phyloP scores from a whole-genome alignment of 35 echinoderm and acorn worm genomes.

The Chiridota heheva region DNA sequence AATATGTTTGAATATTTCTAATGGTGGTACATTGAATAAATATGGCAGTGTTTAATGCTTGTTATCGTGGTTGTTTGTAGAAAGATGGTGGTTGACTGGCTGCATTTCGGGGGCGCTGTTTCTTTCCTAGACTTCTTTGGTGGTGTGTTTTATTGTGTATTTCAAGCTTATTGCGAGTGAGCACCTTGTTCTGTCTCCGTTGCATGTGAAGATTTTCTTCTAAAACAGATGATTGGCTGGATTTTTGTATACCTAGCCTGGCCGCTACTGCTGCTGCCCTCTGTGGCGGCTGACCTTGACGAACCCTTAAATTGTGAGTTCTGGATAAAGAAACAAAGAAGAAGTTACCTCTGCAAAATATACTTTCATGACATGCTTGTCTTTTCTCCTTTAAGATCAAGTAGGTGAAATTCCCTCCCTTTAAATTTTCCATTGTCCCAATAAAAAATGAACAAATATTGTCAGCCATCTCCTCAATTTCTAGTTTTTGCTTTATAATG shows the following conservation, averaged over 20 bases:
- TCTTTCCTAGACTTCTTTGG: slow-evolving; percentile 63
- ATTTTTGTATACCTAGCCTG: slow-evolving; percentile 69
- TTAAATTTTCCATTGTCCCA: too few relatives aligned
- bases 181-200: slow-evolving; percentile 32
- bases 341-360: too few relatives aligned
- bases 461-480: too few relatives aligned
- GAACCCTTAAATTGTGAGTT: slow-evolving; percentile 71
- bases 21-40: background rate
- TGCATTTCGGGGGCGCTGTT: slow-evolving; percentile 61
- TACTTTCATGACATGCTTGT: too few relatives aligned
- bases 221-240: slow-evolving; percentile 44
- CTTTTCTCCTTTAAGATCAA: too few relatives aligned
- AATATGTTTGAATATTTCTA: too few relatives aligned
- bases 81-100: slow-evolving; percentile 44
- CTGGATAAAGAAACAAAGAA: background rate
- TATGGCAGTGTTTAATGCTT: background rate
- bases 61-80: slow-evolving; percentile 80
- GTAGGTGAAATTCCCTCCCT: too few relatives aligned
- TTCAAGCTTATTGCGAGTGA: slow-evolving; percentile 69
- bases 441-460: too few relatives aligned
- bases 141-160: slow-evolving; percentile 85
- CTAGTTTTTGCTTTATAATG: too few relatives aligned
- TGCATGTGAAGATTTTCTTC: slow-evolving; percentile 54
- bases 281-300: slow-evolving; percentile 59
- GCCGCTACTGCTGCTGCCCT: slow-evolving; percentile 85